Evolutionary conservation across 2,797 vertebrate species (phyloP), one percentile per base, ranked within the genome.

Genomic region (Pseudopleuronectes americanus): DNA sequence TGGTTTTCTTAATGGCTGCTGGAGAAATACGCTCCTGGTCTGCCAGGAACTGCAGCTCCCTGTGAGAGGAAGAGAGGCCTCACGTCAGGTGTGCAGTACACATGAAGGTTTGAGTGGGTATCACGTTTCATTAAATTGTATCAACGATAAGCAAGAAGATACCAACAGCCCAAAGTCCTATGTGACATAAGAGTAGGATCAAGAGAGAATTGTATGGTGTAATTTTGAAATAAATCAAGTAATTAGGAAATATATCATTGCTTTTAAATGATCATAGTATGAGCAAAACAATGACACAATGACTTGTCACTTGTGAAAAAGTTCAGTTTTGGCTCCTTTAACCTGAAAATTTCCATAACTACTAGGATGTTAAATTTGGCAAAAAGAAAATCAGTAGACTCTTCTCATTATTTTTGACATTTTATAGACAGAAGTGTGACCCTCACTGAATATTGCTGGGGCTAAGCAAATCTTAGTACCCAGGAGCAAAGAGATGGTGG

Each of bases 1-100:
- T 94, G 0, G 97, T 98, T 93, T 97, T 98, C 94, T 98, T 98
- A 74, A 98, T 96, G 66, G 97, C 96, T 3, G 96, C 96, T 0
- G 96, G 94, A 54, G 97, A 96, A 80, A 97, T 93, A 68, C 93
- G 89, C 82, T 98, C 97, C 76, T 97, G 96, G 89, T 98, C 96
- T 14, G 96, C 97, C 69, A 97, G 84, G 71, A 58, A 94, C 92
- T 97, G 97, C 47, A 98, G 92, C 90, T 98, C 96, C 77, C 97
- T 98, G 86, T 3, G 10, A 63, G 41, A 57, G 26, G 22, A 69
- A 10, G 33, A 3, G 23, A 57, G 61, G 58, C 6, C 31, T 1
- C 3, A 10, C 2, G 2, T 76, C 60, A 83, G 1, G n/a, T 13
- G 4, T 19, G 21, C 49, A 57, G 13, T 56, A 47, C 21, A 76